Conservation (phyloP, 2,797 vertebrate species). For the Oryzias sinensis region DNA sequence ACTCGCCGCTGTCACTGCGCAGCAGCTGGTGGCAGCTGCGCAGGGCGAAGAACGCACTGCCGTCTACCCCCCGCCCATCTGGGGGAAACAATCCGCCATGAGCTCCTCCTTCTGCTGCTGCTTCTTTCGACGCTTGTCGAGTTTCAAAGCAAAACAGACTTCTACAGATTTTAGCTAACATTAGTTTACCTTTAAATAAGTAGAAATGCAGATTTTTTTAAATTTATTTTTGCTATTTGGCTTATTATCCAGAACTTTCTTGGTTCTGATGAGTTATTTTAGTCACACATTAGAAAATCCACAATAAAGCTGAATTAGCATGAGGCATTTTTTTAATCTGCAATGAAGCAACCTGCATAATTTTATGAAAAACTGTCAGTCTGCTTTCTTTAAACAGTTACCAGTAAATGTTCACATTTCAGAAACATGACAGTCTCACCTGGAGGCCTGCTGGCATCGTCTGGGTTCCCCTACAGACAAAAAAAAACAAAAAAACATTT, state of each 20-base stretch:
- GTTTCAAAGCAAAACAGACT: neutral
- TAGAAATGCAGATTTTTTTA: no score
- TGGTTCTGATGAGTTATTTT: no score
- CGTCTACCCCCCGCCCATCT: constrained; percentile 27
- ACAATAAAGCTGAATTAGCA: no score
- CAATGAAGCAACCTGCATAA: no score
- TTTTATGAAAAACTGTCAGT: no score
- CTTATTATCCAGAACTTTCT: no score
- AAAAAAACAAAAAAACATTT: neutral
- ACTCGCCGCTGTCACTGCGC: constrained; percentile 49
- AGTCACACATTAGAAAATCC: no score
- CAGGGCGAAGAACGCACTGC: constrained; percentile 71
- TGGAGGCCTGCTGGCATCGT: constrained; percentile 26
- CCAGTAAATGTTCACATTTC: neutral
- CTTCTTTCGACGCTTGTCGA: neutral
- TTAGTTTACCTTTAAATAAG: no score
- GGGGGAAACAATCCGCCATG: neutral
- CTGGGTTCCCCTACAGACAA: constrained; percentile 37
- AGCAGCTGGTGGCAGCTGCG: constrained; percentile 77
- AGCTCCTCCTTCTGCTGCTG: neutral
- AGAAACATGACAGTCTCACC: constrained; percentile 48
- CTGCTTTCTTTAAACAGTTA: no score
- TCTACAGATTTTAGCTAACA: no score
- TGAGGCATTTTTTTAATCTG: no score
- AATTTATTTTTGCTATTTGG: no score